These are phyloP conservation scores for Eupithecia centaureata DNA, from an alignment of 2,888 invertebrate species.

Conservation along the genomic window DNA sequence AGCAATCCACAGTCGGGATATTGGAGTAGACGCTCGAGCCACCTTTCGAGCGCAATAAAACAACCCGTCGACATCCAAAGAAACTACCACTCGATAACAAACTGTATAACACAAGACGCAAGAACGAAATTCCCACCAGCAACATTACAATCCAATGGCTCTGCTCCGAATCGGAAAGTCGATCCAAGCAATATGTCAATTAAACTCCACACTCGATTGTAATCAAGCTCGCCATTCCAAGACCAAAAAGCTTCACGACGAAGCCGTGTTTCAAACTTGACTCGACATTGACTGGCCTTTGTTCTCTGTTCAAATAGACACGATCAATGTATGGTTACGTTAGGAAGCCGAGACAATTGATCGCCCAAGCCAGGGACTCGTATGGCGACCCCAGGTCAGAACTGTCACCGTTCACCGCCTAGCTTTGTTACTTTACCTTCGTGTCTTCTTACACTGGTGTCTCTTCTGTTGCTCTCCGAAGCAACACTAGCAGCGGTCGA, in stretches of 20 bases:
- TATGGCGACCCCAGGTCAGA: constrained; percentile 81
- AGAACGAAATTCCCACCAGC: constrained; percentile 51
- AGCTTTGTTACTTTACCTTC: constrained; percentile 83
- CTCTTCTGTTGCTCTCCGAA: constrained; percentile 65
- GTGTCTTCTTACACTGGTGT: constrained; percentile 78
- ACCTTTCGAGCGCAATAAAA: constrained; percentile 73
- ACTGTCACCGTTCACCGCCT: constrained; percentile 77
- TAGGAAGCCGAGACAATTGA: constrained; percentile 65
- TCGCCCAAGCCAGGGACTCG: constrained; percentile 77
- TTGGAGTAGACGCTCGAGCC: constrained; percentile 73
- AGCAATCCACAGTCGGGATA: constrained; percentile 80
- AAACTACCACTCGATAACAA: constrained; percentile 55
- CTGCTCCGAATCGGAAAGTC: constrained; percentile 65
- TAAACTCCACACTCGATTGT: constrained; percentile 67
- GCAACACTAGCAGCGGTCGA: constrained; percentile 63
- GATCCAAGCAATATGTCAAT: constrained; percentile 76
- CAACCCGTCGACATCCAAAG: constrained; percentile 60
- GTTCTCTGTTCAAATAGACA: constrained; percentile 47
- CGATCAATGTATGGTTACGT: constrained; percentile 80
- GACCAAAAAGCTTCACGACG: constrained; percentile 70
- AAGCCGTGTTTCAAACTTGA: constrained; percentile 77
- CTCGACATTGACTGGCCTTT: constrained; percentile 46
- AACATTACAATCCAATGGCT: constrained; percentile 69
- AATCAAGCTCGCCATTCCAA: constrained; percentile 69
- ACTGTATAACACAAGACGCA: constrained; percentile 56